Evolutionary conservation across 2,797 vertebrate species (phyloP).

Genomic region (Hemibagrus guttatus): DNA sequence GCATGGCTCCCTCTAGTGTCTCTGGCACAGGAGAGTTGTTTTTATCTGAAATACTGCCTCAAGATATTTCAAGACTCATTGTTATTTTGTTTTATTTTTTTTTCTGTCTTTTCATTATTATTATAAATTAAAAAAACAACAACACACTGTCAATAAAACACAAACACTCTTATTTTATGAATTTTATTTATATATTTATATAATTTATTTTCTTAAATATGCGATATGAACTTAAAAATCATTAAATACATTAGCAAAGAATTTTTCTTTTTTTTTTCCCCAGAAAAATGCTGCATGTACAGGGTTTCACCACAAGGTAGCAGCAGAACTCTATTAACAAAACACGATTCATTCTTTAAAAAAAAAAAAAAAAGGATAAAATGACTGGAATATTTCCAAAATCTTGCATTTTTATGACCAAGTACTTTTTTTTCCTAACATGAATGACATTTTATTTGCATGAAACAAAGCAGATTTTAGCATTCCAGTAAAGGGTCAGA

Average conservation of each 20-base stretch:
- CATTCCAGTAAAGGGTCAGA: neutral
- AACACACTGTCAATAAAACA: neutral
- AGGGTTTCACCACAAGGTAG: constrained; percentile 37
- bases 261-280: neutral
- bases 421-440: neutral
- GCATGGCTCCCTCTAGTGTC: constrained; percentile 52
- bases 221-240: neutral
- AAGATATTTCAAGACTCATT: neutral
- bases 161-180: neutral
- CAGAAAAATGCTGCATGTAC: neutral
- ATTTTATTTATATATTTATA: too few species aligned
- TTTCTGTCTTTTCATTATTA: neutral
- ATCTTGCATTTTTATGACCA: neutral
- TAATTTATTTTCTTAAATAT: too few species aligned
- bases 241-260: neutral
- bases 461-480: neutral
- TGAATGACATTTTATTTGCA: neutral
- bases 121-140: neutral
- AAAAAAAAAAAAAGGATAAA: neutral
- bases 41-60: neutral
- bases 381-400: neutral
- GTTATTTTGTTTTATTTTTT: too few species aligned
- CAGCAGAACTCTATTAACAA: constrained; percentile 21
- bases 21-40: neutral
- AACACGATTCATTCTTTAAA: neutral